Base-by-base conservation (phyloP, 2,797 vertebrate genomes). In the Darevskia nairensis region DNA sequence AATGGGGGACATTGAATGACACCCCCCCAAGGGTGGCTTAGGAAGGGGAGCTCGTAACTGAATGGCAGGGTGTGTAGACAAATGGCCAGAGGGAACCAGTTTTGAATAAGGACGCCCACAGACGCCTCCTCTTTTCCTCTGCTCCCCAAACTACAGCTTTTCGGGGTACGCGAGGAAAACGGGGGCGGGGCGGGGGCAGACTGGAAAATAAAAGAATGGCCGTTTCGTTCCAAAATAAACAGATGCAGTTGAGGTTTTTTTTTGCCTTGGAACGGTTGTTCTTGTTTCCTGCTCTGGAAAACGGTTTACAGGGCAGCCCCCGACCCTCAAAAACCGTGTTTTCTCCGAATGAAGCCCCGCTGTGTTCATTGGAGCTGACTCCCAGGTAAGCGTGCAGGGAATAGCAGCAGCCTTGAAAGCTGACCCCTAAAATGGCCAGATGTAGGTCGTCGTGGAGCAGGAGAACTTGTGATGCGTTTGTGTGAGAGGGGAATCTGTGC, bases 21-120 rank as follows among this genome's bases (percentile, higher is more conserved):
- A 23, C 27, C 27, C 61, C 1, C 9, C 2, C 5, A 75, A 87
- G 88, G 89, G 80, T 11, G 91, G 86, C 86, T 64, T 46, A 4
- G 61, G 75, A 39, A n/a, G 82, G 35, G 21, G 87, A 25, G 44
- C 89, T 61, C 35, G 3, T 29, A 27, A 29, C 50, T 6, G 83
- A n/a, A 44, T 9, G 35, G 32, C 25, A 44, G 44, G 35, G 27
- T 7, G 27, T 7, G 17, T 66, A 41, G 11, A 2, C 2, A 7
- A 13, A 41, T 76, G 29, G 72, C 35, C 39, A 1, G 25, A 76
- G n/a, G 32, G 35, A 23, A 25, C 64, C 71, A 7, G 82, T 6
- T 72, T 84, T 4, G 35, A 27, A n/a, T 23, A 71, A 23, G 50
- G 71, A 19, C n/a, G 29, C 55, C 6, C 72, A 32, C 29, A 11